Evolutionary conservation across 2,113 vertebrate genomes (phyloP), one percentile per base, ranked within the genome.

Genomic region (Phalacrocorax pelagicus): DNA sequence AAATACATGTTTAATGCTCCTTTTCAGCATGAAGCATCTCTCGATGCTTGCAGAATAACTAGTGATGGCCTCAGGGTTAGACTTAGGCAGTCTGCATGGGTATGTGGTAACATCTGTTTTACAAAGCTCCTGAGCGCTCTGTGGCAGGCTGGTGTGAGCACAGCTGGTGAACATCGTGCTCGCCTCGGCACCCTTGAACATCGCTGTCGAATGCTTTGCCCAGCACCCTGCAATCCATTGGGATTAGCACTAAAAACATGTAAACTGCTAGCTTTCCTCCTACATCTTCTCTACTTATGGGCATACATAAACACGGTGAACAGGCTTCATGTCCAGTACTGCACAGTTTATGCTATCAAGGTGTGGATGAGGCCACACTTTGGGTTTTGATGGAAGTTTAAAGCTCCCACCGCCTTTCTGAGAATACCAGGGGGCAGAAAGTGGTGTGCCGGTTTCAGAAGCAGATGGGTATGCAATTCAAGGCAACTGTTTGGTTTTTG

Each of bases 51-150:
- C 58, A 23, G 74, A 93, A 59, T 88, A 92, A 92, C 87, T 95
- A 49, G 74, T 23, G 67, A 40, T 78, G 85, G 62, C 92, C 69
- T 88, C n/a, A 29, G 78, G 74, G 71, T 90, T 85, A 88, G 54
- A 38, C 29, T 90, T 73, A 79, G 90, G 90, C 78, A 62, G 47
- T 54, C 79, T 73, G 80, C 72, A 11, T 52, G 61, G 24, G 18
- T 75, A 32, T n/a, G 63, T 86, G 92, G 59, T 80, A 95, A 69
- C 38, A 19, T 90, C 82, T 77, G 78, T 83, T 86, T 66, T 77
- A 46, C 29, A 78, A 38, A 90, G 63, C 63, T 93, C 49, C 38
- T 1, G 3, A 80, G 63, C 1, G 5, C 66, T 15, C 40, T 65
- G 36, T 79, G 81, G 49, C 80, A 52, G 52, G 58, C 36, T n/a